Evolutionary conservation across 2,888 invertebrate genomes (phyloP).

Genomic region (Noctua fimbriata): DNA sequence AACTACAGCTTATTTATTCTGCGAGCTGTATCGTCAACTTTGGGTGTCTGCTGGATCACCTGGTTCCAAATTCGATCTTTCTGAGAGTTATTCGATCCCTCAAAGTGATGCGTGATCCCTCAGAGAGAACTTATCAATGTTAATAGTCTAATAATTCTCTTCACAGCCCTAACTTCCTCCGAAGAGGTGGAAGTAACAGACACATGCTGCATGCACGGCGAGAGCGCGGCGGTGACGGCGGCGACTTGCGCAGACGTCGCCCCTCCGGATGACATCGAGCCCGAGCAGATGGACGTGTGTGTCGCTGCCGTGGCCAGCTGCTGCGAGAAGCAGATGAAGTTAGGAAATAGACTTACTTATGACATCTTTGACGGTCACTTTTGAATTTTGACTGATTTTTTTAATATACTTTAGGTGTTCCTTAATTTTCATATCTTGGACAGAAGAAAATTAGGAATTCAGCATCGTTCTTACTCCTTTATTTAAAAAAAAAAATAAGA

Average conservation of each 20-base stretch:
- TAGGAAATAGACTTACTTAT: constrained; percentile 42
- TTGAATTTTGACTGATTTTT: not conserved
- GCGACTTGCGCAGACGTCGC: constrained; percentile 69
- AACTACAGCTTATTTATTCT: not conserved
- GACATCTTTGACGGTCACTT: not conserved
- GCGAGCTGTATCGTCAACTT: not conserved
- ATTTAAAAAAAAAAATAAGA: not conserved
- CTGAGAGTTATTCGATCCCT: not conserved
- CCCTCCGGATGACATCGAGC: constrained; percentile 76
- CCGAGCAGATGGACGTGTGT: constrained; percentile 74
- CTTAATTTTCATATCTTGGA: not conserved
- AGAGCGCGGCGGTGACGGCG: constrained; percentile 66
- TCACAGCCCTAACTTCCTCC: constrained; percentile 75
- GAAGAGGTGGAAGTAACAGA: constrained; percentile 77
- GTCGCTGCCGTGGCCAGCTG: constrained; percentile 71
- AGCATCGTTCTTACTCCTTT: not conserved
- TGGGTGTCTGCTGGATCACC: not conserved
- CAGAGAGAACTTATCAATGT: not conserved
- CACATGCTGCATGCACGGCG: constrained; percentile 78
- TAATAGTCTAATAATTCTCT: not conserved
- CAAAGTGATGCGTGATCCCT: not conserved
- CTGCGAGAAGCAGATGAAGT: constrained; percentile 80
- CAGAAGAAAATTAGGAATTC: not conserved
- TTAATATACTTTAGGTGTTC: not conserved
- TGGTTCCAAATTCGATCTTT: not conserved